Base-by-base conservation (phyloP, 2,113 vertebrate genomes). In the Pollachius pollachius region DNA sequence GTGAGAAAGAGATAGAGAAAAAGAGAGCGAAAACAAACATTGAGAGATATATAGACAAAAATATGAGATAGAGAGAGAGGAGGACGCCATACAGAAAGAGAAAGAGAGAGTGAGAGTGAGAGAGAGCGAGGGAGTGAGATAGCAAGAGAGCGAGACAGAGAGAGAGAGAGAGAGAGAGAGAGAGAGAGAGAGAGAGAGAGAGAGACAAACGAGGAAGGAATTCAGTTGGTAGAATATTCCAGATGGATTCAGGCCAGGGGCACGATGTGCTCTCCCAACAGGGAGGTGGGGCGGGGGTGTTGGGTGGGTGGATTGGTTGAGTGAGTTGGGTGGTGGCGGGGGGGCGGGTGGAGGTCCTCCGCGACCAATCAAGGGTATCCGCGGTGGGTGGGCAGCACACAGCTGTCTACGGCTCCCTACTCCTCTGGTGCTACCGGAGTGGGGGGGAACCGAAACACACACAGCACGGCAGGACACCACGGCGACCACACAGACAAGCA, bases 231-330 rank as follows among this genome's bases (percentile, higher is more conserved):
- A 59, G 30, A 68, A 63, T 77, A 78, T 81, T 76, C 67, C 48
- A 27, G 17, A 60, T 77, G 79, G 73, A 71, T 74, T 72, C 3
- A 75, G 81, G 81, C 85, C 79, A 79, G 77, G 56, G 41, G 62
- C 82, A 73, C 15, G 18, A 48, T 21, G 64, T 52, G 37, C 15
- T 18, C n/a, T 23, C 37, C 37, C 12, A 16, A n/a, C 54, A 57
- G 15, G 15, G 54, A 13, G 41, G 9, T 48, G 41, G 12, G 41
- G 41, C 1, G 37, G 37, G 5, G 37, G 1, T 41, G 37, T 1
- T 41, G 23, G 37, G 5, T 41, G 37, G 23, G 23, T 23, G 23
- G 23, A 23, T 23, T 48, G 41, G 41, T 48, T 48, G 41, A 9
- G 41, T 48, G 41, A 23, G 2, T 48, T 9, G 41, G 41, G 12